These are phyloP conservation scores for Dipodomys spectabilis DNA, from an alignment of 2,113 vertebrate species.

Conservation along the genomic window DNA sequence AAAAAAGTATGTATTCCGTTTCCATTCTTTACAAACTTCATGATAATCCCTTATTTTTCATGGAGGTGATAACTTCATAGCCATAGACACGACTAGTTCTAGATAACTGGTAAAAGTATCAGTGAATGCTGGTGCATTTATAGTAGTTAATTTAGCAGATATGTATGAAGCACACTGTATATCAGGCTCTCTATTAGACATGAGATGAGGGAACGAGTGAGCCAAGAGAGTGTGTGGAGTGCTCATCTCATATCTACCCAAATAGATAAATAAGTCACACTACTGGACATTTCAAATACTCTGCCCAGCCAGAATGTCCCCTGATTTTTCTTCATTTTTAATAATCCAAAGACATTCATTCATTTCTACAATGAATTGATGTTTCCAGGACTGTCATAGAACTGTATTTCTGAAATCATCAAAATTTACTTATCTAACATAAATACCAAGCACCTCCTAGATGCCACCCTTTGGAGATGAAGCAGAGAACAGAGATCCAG, in stretches of 20 bases:
- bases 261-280: not conserved
- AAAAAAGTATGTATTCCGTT: constrained; percentile 26
- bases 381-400: not conserved
- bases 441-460: not conserved
- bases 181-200: not conserved
- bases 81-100: constrained; percentile 29
- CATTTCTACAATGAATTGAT: not conserved
- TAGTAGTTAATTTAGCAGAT: constrained; percentile 29
- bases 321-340: constrained; percentile 25
- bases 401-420: not conserved
- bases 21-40: constrained; percentile 23
- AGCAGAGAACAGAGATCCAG: not conserved
- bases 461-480: not conserved
- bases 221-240: not conserved
- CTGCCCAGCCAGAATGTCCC: not conserved
- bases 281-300: not conserved
- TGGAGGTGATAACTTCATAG: not conserved
- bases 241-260: not conserved
- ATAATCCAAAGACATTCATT: not conserved
- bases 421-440: constrained; percentile 1
- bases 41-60: constrained; percentile 29
- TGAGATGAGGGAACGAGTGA: not conserved
- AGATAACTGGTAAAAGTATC: constrained; percentile 25
- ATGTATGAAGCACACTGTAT: not conserved
- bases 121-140: constrained; percentile 2